Evolutionary conservation across 1,140 invertebrate species (phyloP), one percentile per base, ranked within the genome.

Genomic region (Drosophila repletoides): DNA sequence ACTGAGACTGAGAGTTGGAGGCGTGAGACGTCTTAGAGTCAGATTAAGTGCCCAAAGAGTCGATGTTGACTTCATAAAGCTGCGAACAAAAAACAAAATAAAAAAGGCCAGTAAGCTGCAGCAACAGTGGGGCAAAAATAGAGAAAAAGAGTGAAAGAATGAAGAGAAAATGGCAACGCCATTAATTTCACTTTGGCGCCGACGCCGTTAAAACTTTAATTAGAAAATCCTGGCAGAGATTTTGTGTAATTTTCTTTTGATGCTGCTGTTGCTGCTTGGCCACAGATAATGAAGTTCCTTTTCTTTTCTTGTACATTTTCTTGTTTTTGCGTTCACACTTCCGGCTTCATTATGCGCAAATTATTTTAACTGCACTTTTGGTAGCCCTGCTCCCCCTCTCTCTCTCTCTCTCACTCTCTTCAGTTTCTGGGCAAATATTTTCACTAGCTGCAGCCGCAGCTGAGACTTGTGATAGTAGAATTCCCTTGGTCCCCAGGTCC

Each of bases 261-360:
- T 59, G 61, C 61, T 43, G 24, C 14, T 19, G 21, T 49, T 38
- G 52, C 58, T 74, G 34, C 73, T 72, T 19, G 28, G 19, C 52
- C 40, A 38, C 49, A 67, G 75, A 86, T 83, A 84, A 83, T 84
- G 74, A 86, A 84, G 80, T 84, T 84, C 70, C 51, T 49, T 73
- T 76, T n/a, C n/a, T n/a, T n/a, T 83, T 61, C 67, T 56, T 76
- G 53, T 69, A 55, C 67, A n/a, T 71, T 76, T 59, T 53, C 76
- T 71, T 83, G 63, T 81, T 74, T 77, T 86, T 79, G 66, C 79
- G 69, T 84, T 84, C 80, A 86, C 80, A 84, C 80, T 84, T 84
- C 80, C 80, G 80, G 80, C 80, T 84, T 79, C 80, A 84, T 84
- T 84, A 84, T 84, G 79, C 71, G 74, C 75, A 74, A 79, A 84